Conservation (phyloP, 2,797 vertebrate species). For the Graptemys geographica region DNA sequence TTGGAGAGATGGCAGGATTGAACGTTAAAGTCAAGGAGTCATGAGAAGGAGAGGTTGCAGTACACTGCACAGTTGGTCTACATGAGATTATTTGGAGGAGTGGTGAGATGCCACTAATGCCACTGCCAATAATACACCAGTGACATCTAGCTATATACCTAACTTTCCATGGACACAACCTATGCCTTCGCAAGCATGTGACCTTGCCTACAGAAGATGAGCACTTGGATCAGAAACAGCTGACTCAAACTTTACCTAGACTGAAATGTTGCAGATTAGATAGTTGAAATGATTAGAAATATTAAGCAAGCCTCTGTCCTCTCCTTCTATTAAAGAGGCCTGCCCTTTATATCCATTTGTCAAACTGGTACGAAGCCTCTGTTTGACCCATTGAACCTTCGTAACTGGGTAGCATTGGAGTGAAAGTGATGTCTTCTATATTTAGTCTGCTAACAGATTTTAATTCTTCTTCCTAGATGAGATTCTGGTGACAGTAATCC, state of each 20-base stretch:
- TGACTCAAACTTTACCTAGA: neutral
- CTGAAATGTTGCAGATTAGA: neutral
- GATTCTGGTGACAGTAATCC: conserved; percentile 10
- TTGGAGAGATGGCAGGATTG: neutral
- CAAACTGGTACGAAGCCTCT: neutral
- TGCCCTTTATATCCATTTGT: neutral
- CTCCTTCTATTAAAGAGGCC: neutral
- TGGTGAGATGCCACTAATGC: neutral
- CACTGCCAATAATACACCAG: neutral
- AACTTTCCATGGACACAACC: neutral
- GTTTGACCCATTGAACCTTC: neutral
- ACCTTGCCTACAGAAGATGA: neutral
- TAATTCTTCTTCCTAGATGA: neutral
- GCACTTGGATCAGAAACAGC: conserved; percentile 14
- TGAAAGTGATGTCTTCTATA: neutral
- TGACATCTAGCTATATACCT: neutral
- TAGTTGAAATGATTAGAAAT: neutral
- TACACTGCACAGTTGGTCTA: neutral
- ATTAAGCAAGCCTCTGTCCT: neutral
- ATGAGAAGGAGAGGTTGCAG: neutral
- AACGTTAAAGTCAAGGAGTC: neutral
- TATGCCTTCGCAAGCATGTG: neutral
- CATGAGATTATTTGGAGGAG: neutral
- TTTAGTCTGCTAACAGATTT: conserved; percentile 1
- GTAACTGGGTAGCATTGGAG: neutral